Base-by-base conservation (phyloP, 2,113 vertebrate species). In the Eubucco bourcierii region DNA sequence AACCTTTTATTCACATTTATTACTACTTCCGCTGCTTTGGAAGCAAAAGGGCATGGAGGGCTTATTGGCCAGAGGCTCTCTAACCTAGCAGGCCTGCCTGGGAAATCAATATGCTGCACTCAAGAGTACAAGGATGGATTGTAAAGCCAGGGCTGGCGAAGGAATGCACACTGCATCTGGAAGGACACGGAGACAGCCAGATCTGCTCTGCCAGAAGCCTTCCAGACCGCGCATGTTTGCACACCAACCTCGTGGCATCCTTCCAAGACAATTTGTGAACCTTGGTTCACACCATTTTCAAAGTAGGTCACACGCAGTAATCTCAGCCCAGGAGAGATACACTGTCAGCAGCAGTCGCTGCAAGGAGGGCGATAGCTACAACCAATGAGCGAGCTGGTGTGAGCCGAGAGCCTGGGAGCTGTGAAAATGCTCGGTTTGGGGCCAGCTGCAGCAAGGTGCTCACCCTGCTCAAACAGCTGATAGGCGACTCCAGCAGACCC, bases 1-100 rank as follows among this genome's bases (percentile, higher is more conserved):
- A 97, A 95, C 95, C 98, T 94, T 97, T 96, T 97, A 97, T 98
- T 98, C 98, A 97, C 95, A 96, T 97, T 97, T 97, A 97, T 98
- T 98, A 97, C 98, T 97, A 97, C 97, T 98, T 98, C 96, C 97
- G 97, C 97, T 97, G 97, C 96, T 98, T 83, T 47, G 91, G 88
- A 73, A 89, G 94, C 95, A 76, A 90, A 88, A 96, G 96, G 95
- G 95, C 96, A 98, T 90, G 95, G 87, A 96, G 96, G 93, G 97
- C 95, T 73, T 95, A 98, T 97, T 98, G 98, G 98, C 96, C 94
- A 87, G 77, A 90, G 87, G 50, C 86, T 93, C 82, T 95, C 81
- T 95, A 95, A 98, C 96, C 96, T 95, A 83, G 88, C 87, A 67
- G 84, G 87, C 19, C 59, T 63, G 60, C 77, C 61, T 84, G 97